These are phyloP conservation scores for Quiscalus mexicanus DNA, from an alignment of 2,113 vertebrate species.

Conservation along the genomic window DNA sequence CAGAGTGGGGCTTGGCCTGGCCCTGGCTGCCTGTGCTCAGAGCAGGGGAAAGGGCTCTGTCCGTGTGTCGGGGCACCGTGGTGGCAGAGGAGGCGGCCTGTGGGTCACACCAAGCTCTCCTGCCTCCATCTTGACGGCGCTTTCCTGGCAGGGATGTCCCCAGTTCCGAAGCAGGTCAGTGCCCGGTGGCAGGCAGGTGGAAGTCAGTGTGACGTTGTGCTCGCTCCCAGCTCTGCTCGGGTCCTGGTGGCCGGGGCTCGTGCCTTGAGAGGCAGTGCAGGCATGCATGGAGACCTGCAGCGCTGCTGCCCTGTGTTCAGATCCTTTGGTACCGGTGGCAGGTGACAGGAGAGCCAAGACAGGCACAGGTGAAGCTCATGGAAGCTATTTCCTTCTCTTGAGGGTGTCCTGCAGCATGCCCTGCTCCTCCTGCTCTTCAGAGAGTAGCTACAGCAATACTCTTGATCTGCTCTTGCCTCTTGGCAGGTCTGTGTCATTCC, in stretches of 20 bases:
- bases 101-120: accelerated
- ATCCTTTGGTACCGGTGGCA: background rate
- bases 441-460: background rate
- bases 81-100: accelerated
- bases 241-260: background rate
- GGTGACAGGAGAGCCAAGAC: background rate
- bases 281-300: background rate
- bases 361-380: accelerated
- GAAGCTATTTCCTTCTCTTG: background rate
- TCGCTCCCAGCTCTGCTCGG: background rate
- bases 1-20: background rate
- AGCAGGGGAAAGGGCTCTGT: background rate
- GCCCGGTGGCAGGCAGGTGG: accelerated
- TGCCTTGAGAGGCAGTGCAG: background rate
- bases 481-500: background rate
- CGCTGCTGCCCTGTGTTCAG: background rate
- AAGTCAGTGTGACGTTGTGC: accelerated
- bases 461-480: background rate
- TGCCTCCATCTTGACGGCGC: accelerated
- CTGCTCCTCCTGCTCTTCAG: background rate
- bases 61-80: accelerated
- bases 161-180: background rate
- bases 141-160: background rate
- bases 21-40: accelerated
- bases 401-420: background rate